phyloP scores from a whole-genome alignment of 2,888 invertebrate genomes.

The Muschampia plurimacula region DNA sequence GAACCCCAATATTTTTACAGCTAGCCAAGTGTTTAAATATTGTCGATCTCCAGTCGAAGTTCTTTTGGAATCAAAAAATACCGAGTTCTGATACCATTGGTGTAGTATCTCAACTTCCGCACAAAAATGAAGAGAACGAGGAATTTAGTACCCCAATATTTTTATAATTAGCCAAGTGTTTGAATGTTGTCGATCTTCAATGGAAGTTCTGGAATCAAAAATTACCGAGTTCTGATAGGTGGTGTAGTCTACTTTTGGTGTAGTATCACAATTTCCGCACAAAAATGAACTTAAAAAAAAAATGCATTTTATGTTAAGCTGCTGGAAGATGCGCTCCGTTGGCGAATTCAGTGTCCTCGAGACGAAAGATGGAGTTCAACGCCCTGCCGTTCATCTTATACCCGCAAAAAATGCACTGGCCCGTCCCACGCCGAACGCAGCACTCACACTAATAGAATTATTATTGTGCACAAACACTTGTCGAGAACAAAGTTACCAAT shows the following conservation, averaged over 20 bases:
- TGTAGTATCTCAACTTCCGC: no score
- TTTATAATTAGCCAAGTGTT: no score
- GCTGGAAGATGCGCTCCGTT: constrained; percentile 72
- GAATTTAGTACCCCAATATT: no score
- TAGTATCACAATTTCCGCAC: constrained; percentile 15
- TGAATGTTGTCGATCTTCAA: no score
- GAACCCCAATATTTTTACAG: background rate
- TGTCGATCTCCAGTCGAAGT: no score
- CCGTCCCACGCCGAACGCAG: constrained; percentile 81
- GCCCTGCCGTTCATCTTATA: constrained; percentile 78
- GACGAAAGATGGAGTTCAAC: constrained; percentile 74
- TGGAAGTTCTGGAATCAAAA: background rate
- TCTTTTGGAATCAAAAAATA: background rate
- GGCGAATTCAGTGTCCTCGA: constrained; percentile 74
- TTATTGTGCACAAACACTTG: constrained; percentile 63
- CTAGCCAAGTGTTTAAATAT: background rate
- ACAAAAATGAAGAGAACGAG: no score
- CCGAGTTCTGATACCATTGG: background rate
- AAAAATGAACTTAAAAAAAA: constrained; percentile 19
- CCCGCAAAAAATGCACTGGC: constrained; percentile 83
- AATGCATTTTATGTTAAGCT: constrained; percentile 49
- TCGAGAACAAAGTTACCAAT: constrained; percentile 69
- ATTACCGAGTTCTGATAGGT: background rate
- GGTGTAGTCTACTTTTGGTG: background rate
- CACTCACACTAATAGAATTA: constrained; percentile 67